phyloP scores from a whole-genome alignment of 2,888 invertebrate genomes.

The Lasioglossum villosulum region DNA sequence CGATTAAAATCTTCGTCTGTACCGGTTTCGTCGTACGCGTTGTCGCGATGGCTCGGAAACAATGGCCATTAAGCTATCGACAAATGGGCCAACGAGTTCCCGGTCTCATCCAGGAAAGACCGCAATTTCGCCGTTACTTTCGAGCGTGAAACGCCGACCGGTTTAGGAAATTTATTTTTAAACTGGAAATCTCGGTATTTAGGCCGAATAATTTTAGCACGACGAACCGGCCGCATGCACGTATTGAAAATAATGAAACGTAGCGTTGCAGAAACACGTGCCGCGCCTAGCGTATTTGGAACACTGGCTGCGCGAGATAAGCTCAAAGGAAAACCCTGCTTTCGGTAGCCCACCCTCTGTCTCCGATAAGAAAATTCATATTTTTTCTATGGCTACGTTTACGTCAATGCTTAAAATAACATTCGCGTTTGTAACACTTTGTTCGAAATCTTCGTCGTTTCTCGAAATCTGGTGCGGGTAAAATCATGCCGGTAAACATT shows the following conservation, averaged over 20 bases:
- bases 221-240: background rate
- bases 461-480: background rate
- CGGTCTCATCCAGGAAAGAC: background rate
- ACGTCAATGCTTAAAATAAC: too few species aligned
- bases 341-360: background rate
- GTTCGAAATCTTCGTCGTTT: too few species aligned
- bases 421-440: too few species aligned
- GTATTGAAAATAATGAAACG: constrained; percentile 17
- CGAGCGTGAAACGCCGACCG: background rate
- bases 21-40: constrained; percentile 17
- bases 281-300: background rate
- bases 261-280: constrained; percentile 19
- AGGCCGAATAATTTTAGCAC: constrained; percentile 25
- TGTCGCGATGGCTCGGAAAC: constrained; percentile 1
- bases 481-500: background rate
- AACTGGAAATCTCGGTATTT: background rate
- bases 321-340: background rate
- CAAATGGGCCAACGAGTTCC: constrained; percentile 15
- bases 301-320: background rate
- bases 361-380: too few species aligned
- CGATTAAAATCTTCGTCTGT: constrained; percentile 47
- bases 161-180: constrained; percentile 8
- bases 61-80: constrained; percentile 16
- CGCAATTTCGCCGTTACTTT: background rate
- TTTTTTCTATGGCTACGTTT: too few species aligned